phyloP scores from a whole-genome alignment of 2,888 invertebrate species.

The Zygogramma bicolorata region DNA sequence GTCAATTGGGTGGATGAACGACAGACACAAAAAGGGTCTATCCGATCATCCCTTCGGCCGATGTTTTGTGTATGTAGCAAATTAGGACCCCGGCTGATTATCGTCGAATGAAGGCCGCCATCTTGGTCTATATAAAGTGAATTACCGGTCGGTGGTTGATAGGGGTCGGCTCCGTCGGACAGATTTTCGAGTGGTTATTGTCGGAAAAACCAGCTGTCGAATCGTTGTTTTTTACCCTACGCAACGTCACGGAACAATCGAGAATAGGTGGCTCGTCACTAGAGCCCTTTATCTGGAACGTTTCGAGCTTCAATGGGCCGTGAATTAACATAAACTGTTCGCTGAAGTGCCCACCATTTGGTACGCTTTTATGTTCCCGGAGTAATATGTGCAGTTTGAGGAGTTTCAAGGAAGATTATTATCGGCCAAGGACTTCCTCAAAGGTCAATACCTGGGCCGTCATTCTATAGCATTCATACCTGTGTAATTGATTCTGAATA shows the following conservation, averaged over 20 bases:
- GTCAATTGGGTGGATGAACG: conserved; percentile 44
- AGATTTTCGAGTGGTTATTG: conserved; percentile 58
- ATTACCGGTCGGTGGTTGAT: conserved; percentile 30
- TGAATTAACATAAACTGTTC: not conserved
- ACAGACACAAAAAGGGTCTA: conserved; percentile 37
- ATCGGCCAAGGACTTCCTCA: not conserved
- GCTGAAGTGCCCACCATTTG: not conserved
- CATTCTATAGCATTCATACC: too few species aligned
- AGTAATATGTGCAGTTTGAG: not conserved
- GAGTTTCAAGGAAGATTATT: not conserved
- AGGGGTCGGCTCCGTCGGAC: conserved; percentile 44
- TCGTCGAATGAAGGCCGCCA: conserved; percentile 25
- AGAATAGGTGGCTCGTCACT: not conserved
- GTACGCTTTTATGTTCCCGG: not conserved
- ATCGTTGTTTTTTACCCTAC: conserved; percentile 42
- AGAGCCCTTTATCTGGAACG: not conserved
- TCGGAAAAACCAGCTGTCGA: conserved; percentile 52
- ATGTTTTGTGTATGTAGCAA: conserved; percentile 37
- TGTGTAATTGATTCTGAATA: too few species aligned
- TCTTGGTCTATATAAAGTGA: conserved; percentile 38
- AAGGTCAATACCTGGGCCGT: too few species aligned
- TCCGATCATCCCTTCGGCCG: conserved; percentile 32
- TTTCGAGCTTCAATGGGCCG: not conserved
- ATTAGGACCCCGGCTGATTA: conserved; percentile 21
- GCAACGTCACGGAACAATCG: not conserved